Evolutionary conservation across 2,797 vertebrate genomes (phyloP), one percentile per base, ranked within the genome.

Genomic region (Syndactyla subalaris): DNA sequence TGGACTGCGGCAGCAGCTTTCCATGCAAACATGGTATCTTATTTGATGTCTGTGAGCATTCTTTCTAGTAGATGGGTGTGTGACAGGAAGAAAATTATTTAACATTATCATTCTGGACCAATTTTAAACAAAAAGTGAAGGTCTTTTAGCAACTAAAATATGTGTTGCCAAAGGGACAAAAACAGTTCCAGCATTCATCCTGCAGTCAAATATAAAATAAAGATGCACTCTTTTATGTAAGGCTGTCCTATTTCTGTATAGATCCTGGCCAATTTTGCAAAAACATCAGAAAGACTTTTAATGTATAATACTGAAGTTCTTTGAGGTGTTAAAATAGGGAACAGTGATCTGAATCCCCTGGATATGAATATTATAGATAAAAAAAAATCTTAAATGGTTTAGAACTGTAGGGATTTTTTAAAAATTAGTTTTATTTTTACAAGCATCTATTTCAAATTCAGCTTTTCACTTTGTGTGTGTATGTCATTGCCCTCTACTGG

Each of bases 401-500:
- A n/a, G 26, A 61, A 67, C 15, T 20, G 21, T 13, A 29, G 54
- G 7, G 15, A 20, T 54, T 54, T 66, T 78, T 66, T 66, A 59
- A 5, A 9, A 7, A 41, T 19, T 34, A 13, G 12, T 32, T 80
- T 83, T 58, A 4, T 32, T 87, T 80, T 89, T 54, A 51, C 12
- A 52, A 83, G 22, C 0, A 0, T 57, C 18, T 9, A 10, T 90
- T 89, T 93, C 6, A 29, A 61, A 77, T 46, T 39, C 21, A 48
- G 10, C 65, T 89, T 83, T 67, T 49, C 61, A 4, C 19, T 78
- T 4, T 59, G 39, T 55, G 17, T 29, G 12, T 76, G 57, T 79
- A 1, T 76, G 39, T 61, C 36, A 71, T 83, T 95, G 96, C 97
- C 97, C 95, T 97, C 97, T 97, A 29, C 92, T 88, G 97, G 96